phyloP scores from a whole-genome alignment of 2,888 invertebrate species.

The Drymonia ruficornis region DNA sequence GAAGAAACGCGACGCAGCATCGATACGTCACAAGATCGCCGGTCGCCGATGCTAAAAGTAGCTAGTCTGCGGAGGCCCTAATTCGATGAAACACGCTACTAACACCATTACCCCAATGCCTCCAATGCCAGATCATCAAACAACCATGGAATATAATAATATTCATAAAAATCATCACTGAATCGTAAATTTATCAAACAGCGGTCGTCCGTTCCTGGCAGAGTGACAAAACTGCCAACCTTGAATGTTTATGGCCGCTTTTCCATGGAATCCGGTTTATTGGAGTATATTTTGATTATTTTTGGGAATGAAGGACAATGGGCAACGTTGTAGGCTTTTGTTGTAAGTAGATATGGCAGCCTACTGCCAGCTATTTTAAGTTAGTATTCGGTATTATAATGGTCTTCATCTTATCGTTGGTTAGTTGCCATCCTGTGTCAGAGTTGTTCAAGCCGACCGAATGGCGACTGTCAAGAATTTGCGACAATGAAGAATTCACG shows the following conservation, averaged over 20 bases:
- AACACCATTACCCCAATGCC: neutral
- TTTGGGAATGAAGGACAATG: conserved; percentile 19
- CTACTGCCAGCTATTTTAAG: too few relatives aligned
- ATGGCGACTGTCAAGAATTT: too few relatives aligned
- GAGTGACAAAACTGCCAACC: conserved; percentile 35
- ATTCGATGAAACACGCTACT: neutral
- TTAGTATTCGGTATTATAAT: too few relatives aligned
- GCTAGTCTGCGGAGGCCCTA: too few relatives aligned
- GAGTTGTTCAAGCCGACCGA: too few relatives aligned
- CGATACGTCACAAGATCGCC: too few relatives aligned
- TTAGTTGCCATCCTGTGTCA: too few relatives aligned
- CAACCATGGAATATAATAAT: neutral
- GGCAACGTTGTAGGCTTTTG: neutral
- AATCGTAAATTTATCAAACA: neutral
- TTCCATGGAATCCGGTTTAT: conserved; percentile 28
- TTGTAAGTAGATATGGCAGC: too few relatives aligned
- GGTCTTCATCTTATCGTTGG: too few relatives aligned
- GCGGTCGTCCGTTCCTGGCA: conserved; percentile 40
- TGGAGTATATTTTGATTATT: conserved; percentile 23
- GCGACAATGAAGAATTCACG: too few relatives aligned
- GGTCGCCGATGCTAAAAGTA: too few relatives aligned
- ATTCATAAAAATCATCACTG: neutral
- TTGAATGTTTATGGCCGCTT: conserved; percentile 44
- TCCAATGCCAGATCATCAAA: neutral
- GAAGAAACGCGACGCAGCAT: too few relatives aligned